phyloP scores from a whole-genome alignment of 2,797 vertebrate species.

The Sus cebifrons region DNA sequence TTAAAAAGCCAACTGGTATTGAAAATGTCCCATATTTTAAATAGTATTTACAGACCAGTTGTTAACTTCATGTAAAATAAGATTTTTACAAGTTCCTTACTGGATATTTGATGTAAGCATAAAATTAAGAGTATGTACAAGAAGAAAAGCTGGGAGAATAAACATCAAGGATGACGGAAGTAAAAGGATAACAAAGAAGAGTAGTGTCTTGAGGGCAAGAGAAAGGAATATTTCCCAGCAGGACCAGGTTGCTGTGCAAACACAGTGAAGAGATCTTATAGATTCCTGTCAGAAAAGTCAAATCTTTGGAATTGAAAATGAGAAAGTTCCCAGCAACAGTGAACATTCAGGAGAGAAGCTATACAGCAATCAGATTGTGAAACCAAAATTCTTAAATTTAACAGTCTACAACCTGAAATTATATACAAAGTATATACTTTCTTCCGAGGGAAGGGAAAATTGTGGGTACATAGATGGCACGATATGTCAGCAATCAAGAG shows the following conservation, averaged over 20 bases:
- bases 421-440: neutral
- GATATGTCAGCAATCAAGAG: neutral
- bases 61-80: neutral
- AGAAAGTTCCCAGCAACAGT: neutral
- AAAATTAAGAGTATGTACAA: neutral
- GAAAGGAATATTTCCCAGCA: neutral
- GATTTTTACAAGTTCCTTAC: neutral
- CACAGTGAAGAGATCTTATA: neutral
- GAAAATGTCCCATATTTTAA: neutral
- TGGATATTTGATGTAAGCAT: neutral
- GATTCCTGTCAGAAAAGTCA: neutral
- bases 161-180: neutral
- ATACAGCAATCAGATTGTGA: neutral
- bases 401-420: neutral
- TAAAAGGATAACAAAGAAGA: neutral
- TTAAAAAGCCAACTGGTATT: neutral
- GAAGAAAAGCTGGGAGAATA: neutral
- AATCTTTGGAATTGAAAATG: neutral
- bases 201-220: neutral
- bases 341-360: neutral
- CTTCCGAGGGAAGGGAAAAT: neutral
- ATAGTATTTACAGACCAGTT: neutral
- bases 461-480: fast-evolving
- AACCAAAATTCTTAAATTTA: neutral
- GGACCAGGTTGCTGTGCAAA: neutral